phyloP scores from a whole-genome alignment of 2,113 vertebrate genomes.

The Sinosuthora webbiana region DNA sequence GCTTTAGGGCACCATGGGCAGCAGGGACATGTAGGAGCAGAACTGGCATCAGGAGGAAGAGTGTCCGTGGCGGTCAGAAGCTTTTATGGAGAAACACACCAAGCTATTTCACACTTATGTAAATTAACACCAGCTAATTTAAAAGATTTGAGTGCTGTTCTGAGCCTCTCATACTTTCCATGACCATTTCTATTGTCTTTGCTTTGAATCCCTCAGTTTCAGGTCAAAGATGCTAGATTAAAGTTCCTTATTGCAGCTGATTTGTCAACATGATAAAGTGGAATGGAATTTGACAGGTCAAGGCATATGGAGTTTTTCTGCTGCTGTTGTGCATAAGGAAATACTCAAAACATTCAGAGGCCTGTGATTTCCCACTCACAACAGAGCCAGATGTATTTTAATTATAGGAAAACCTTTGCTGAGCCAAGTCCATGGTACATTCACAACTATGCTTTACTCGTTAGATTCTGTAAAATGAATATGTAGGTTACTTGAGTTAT shows the following conservation, averaged over 20 bases:
- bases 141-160: not conserved
- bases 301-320: not conserved
- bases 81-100: not conserved
- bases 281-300: not conserved
- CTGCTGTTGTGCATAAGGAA: not conserved
- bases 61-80: accelerated
- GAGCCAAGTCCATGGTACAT: not conserved
- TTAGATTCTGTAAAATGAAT: not conserved
- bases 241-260: not conserved
- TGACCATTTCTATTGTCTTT: not conserved
- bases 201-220: not conserved
- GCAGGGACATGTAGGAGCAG: not conserved
- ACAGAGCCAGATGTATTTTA: slow-evolving; percentile 9
- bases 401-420: not conserved
- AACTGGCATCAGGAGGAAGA: not conserved
- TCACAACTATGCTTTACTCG: not conserved
- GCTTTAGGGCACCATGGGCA: not conserved
- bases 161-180: not conserved
- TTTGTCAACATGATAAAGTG: not conserved
- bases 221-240: not conserved
- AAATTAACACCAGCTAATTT: not conserved
- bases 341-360: not conserved
- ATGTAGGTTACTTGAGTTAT: not conserved
- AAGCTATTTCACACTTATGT: not conserved
- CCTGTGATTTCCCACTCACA: not conserved